A percentile compares a stretch with the other conserved stretches of the same genome.
Evolutionary conservation across 2,888 invertebrate species (phyloP).

Genomic region (Cheilosia pagana): DNA sequence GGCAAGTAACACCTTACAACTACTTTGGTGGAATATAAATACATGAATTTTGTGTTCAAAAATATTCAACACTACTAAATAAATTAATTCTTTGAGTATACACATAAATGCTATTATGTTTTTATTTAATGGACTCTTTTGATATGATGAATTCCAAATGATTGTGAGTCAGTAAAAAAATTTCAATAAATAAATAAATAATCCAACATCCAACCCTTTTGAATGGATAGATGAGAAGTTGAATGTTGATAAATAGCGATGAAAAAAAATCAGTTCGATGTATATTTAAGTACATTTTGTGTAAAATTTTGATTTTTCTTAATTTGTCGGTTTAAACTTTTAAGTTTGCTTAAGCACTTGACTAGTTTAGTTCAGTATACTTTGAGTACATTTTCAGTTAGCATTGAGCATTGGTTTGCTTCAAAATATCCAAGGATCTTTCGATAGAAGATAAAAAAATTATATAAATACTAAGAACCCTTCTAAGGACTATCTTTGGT

Average conservation of each 20-base stretch:
- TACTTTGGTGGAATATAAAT: conserved; percentile 30
- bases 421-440: neutral
- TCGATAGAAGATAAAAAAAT: neutral
- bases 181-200: conserved; percentile 31
- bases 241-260: too few species aligned
- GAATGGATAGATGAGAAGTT: too few species aligned
- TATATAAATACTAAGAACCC: neutral
- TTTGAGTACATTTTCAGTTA: conserved; percentile 45
- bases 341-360: conserved; percentile 52
- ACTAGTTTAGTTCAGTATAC: conserved; percentile 54
- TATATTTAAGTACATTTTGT: conserved; percentile 20
- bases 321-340: conserved; percentile 2
- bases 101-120: conserved; percentile 29
- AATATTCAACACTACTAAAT: conserved; percentile 8
- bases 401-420: conserved; percentile 23
- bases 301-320: neutral
- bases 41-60: conserved; percentile 18
- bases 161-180: neutral
- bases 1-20: conserved; percentile 42
- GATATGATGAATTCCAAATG: conserved; percentile 8
- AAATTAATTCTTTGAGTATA: conserved; percentile 31
- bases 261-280: conserved; percentile 52
- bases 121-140: neutral
- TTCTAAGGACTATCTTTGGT: conserved; percentile 56
- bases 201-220: neutral